These are phyloP conservation scores for Trilocha varians DNA, from an alignment of 2,888 invertebrate species.

Conservation along the genomic window DNA sequence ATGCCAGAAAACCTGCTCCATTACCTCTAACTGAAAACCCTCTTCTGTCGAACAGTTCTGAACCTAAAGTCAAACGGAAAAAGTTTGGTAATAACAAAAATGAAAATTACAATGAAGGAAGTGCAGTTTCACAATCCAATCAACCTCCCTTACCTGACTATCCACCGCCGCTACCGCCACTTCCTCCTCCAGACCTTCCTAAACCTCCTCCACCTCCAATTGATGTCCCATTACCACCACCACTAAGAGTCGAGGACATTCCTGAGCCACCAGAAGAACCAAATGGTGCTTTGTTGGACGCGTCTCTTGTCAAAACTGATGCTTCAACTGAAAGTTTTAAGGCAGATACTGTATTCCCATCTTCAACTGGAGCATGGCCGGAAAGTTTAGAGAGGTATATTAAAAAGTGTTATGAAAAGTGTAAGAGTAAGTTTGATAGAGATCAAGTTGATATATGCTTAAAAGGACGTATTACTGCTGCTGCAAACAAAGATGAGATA, in stretches of 20 bases:
- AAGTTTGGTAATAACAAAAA: conserved; percentile 76
- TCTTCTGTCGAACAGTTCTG: conserved; percentile 54
- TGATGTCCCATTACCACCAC: conserved; percentile 59
- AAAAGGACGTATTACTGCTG: conserved; percentile 93
- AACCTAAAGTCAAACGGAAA: conserved; percentile 83
- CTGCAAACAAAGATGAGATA: conserved; percentile 89
- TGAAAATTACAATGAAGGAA: conserved; percentile 49
- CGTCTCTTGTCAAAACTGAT: conserved; percentile 15
- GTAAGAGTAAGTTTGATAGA: conserved; percentile 89
- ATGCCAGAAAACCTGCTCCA: conserved; percentile 51
- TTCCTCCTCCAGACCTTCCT: conserved; percentile 61
- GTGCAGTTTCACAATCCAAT: conserved; percentile 28
- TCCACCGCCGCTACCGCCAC: conserved; percentile 67
- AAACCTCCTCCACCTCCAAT: conserved; percentile 38
- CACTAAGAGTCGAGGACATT: conserved; percentile 55
- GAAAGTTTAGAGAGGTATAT: conserved; percentile 89
- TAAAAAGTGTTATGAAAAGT: conserved; percentile 92
- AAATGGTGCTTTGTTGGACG: background rate
- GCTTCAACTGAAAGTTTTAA: conserved; percentile 29
- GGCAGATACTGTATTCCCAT: conserved; percentile 43
- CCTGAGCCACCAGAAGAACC: conserved; percentile 47
- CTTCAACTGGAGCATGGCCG: conserved; percentile 79
- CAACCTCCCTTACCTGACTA: conserved; percentile 73
- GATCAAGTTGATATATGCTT: conserved; percentile 95
- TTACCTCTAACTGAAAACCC: conserved; percentile 55